Evolutionary conservation across 1,140 invertebrate genomes (phyloP).

Genomic region (roundworm (Caenorhabditis elegans)): WBcel235 BX284602.5:8347001-8347500

Average conservation of each 20-base stretch:
- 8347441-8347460: constrained; percentile 40
- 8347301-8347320: constrained; percentile 44
- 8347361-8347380: constrained; percentile 52
- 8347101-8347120: constrained; percentile 17
- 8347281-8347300: constrained; percentile 27
- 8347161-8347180: constrained; percentile 41
- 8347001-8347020: constrained; percentile 48
- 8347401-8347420: constrained; percentile 34
- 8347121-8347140: constrained; percentile 39
- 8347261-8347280: constrained; percentile 46
- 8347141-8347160: constrained; percentile 47
- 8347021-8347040: constrained; percentile 45
- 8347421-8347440: constrained; percentile 51
- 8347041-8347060: constrained; percentile 48
- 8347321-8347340: constrained; percentile 29
- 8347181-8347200: not conserved
- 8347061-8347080: not conserved
- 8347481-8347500: not conserved
- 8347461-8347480: not conserved
- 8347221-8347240: constrained; percentile 48
- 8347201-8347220: constrained; percentile 30
- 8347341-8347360: constrained; percentile 15
- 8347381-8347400: constrained; percentile 40
- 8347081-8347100: not conserved
- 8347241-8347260: constrained; percentile 47